These are phyloP conservation scores for Aptenodytes forsteri DNA, from an alignment of 2,113 vertebrate species.

Conservation along the genomic window DNA sequence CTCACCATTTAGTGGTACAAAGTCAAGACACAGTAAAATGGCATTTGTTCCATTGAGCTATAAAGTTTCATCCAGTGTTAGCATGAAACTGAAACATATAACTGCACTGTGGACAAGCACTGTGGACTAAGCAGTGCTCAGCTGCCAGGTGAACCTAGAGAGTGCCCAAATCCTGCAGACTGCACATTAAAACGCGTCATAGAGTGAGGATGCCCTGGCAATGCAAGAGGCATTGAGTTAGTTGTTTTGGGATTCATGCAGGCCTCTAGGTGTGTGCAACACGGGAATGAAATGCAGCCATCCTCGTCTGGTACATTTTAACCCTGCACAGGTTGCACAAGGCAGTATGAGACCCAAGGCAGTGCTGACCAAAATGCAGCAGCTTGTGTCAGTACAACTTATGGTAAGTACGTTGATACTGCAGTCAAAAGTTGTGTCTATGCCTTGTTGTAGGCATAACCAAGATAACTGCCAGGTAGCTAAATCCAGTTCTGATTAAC, in stretches of 20 bases:
- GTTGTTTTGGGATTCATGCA: background rate
- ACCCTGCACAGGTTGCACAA: background rate
- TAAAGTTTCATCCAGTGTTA: background rate
- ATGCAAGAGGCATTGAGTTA: too few species aligned
- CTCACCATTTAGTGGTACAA: background rate
- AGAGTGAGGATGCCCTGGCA: background rate
- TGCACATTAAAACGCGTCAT: background rate
- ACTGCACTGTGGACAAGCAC: background rate
- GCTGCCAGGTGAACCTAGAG: background rate
- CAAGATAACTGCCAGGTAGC: background rate
- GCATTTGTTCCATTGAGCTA: background rate
- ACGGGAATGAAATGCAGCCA: background rate
- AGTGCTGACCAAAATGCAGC: background rate
- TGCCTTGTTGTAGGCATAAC: background rate
- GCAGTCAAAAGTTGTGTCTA: background rate
- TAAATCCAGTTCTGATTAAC: background rate
- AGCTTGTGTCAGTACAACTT: background rate
- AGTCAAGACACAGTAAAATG: background rate
- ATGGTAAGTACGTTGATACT: background rate
- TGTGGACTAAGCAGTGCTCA: background rate
- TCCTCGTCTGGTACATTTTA: background rate
- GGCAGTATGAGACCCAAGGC: background rate
- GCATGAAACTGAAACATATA: background rate
- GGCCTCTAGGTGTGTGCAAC: background rate
- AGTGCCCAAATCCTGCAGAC: background rate